Evolutionary conservation across 2,797 vertebrate genomes (phyloP).

Genomic region (Anisognathus igniventris): DNA sequence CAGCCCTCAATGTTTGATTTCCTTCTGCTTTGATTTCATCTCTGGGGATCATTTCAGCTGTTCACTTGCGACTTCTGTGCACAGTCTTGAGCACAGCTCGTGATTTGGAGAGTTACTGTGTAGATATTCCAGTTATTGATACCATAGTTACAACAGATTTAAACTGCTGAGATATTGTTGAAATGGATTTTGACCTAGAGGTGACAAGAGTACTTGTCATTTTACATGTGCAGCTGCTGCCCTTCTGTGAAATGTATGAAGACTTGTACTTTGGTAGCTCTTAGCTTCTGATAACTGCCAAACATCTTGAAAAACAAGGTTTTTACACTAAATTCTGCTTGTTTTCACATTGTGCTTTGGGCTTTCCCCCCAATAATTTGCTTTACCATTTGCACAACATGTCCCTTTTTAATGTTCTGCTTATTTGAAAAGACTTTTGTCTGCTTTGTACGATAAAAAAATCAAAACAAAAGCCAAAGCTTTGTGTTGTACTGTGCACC

Average conservation of each 20-base stretch:
- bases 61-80: not conserved
- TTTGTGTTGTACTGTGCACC: not conserved
- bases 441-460: not conserved
- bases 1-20: not conserved
- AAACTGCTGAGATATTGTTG: constrained; percentile 32
- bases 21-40: not conserved
- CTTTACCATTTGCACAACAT: not conserved
- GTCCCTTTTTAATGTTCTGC: not conserved
- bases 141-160: constrained; percentile 12
- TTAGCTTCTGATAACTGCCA: not conserved
- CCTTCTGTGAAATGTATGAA: constrained; percentile 23
- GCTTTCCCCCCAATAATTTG: not conserved
- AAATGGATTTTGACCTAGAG: constrained; percentile 57
- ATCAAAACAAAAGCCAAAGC: not conserved
- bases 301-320: not conserved
- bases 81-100: not conserved
- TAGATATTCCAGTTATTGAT: constrained; percentile 6
- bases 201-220: constrained; percentile 43
- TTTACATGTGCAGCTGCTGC: constrained; percentile 28
- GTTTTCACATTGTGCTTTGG: not conserved
- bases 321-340: not conserved
- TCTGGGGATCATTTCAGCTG: not conserved
- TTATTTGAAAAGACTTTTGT: not conserved
- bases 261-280: not conserved
- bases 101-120: not conserved